Base-by-base conservation (phyloP, 2,888 invertebrate species). In the Nemoura dubitans region DNA sequence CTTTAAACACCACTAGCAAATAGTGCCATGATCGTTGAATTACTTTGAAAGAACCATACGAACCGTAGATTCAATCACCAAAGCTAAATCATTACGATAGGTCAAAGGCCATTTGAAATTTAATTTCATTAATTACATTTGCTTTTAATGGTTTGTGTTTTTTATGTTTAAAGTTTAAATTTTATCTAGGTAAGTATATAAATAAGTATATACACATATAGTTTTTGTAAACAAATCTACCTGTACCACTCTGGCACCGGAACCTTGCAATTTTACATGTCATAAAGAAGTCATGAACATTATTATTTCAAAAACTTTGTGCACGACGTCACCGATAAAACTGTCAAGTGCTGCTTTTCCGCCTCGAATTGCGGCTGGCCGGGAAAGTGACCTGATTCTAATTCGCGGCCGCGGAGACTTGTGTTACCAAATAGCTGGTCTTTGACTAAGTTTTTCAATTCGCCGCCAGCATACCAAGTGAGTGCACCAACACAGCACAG, bases 281-380 rank as follows among this genome's bases (percentile, higher is more conserved):
- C 59, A 59, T 59, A 59, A 59, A 59, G 21, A 59, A 59, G 59
- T 59, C 59, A 59, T 59, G 59, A 59, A 59, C 59, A 59, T 59
- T 59, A 59, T 59, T 59, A 59, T 59, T 59, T 59, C 59, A 59
- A 59, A 59, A 59, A 59, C 59, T 59, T 59, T 59, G 21, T 59
- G 59, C 59, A 21, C 36, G 16, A 59, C 59, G 59, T 59, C 59
- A 16, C 14, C 59, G 59, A 59, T 59, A 59, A 59, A 59, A 59
- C 59, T 59, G 59, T 59, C 59, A 59, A 36, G 36, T 6, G 10
- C 59, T 59, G 59, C 16, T 14, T 59, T 59, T 59, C 59, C 21
- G 59, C 59, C 59, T 59, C 59, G 21, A 59, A 1, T 59, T 59
- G 36, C 3, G 3, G 3, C 36, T 59, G 21, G 59, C 59, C 59